These are phyloP conservation scores for Aelia acuminata DNA, from an alignment of 2,888 invertebrate genomes.

Conservation along the genomic window DNA sequence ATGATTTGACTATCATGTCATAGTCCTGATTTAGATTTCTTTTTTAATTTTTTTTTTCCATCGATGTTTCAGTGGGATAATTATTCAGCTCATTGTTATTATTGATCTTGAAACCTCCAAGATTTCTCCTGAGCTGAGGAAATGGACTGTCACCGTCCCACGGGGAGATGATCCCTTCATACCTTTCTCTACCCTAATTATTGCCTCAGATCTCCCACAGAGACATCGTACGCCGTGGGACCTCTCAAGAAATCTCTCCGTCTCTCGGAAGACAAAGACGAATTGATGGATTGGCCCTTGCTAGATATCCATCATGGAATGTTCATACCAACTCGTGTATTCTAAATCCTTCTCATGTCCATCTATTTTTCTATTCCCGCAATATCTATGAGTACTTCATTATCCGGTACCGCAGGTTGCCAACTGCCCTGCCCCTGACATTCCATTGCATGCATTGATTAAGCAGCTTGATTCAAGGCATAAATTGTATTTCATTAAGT, in stretches of 20 bases:
- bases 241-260: not conserved
- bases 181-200: slow-evolving; percentile 42
- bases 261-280: slow-evolving; percentile 26
- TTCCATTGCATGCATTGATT: slow-evolving; percentile 1
- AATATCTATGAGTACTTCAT: not conserved
- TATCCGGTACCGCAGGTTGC: not conserved
- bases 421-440: not conserved
- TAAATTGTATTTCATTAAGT: slow-evolving; percentile 16
- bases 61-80: not conserved
- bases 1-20: no score
- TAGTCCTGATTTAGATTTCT: no score
- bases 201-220: slow-evolving; percentile 31
- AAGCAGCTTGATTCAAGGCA: not conserved
- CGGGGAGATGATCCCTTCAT: slow-evolving; percentile 10
- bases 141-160: slow-evolving; percentile 24
- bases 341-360: not conserved
- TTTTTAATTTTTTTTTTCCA: not conserved
- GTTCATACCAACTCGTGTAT: not conserved
- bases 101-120: not conserved
- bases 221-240: slow-evolving; percentile 26
- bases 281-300: not conserved
- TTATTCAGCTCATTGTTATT: not conserved
- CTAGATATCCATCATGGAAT: not conserved
- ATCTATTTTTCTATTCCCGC: not conserved
- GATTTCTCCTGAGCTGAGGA: not conserved